Base-by-base conservation (phyloP, 37 sponge, comb jelly and placozoan genomes). In the Agelas oroides region DNA sequence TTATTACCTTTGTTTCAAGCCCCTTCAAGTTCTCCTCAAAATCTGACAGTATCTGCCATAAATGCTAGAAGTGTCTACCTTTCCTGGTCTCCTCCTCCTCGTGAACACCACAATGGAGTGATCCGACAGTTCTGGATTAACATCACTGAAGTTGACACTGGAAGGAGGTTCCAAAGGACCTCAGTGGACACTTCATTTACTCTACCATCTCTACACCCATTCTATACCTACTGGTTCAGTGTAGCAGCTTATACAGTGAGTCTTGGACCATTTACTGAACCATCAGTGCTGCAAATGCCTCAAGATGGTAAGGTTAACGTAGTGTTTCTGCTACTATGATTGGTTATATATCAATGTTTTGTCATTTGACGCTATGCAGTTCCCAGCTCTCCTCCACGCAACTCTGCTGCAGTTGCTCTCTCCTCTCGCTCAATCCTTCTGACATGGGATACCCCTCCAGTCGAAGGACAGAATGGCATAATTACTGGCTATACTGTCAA, bases 301-400 rank as follows among this genome's bases (percentile, higher is more conserved):
- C 33, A 67, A 67, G 68, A 67, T 67, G 68, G 68, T 67, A 31
- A 46, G 46, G 46, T 12, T 3, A 46, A n/a, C 23, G 65, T 64
- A 19, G 58, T 18, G 21, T 64, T 11, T 28, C 11, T 23, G n/a
- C 21, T 64, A 64, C 16, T 64, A 28, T 64, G 65, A 12, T 28
- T 56, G 58, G 25, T 21, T 64, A 19, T 12, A 11, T 64, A 64
- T 21, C 25, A 18, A 23, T 64, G 11, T 64, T 68, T 19, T 20
- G 46, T 46, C 8, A 46, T 46, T 46, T 46, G 46, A 12, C 30
- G 69, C 12, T 46, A 14, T 56, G 2, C 60, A 86, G 87, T 25
- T 19, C 87, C 87, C 39, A 53, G 71, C 53, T 73, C 55, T 5
- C 39, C 87, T 23, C 87, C 87, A 8, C 18, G 21, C 8, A 67